A percentile compares a stretch with the other conserved stretches of the same genome.
Conservation (phyloP, 1,140 invertebrate genomes). For the Trachymyrmex septentrionalis region DNA sequence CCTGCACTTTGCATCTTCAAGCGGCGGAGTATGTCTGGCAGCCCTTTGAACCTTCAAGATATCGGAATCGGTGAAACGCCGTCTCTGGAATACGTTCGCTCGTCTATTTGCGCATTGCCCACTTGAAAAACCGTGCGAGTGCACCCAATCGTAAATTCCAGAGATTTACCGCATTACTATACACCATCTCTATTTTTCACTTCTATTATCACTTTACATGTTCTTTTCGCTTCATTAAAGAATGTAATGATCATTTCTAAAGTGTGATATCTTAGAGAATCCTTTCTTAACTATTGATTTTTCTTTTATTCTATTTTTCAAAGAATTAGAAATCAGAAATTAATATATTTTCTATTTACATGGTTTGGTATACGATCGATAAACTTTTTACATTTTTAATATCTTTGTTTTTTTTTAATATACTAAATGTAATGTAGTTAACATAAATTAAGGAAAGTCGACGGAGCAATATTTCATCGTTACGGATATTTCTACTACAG, state of each 20-base stretch:
- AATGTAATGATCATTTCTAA: not conserved
- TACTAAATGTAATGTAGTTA: not conserved
- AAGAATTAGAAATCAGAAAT: not conserved
- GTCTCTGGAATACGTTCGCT: conserved; percentile 27
- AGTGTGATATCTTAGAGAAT: not conserved
- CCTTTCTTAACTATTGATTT: not conserved
- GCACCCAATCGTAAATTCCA: conserved; percentile 27
- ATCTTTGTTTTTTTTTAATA: not conserved
- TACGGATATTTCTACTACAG: not conserved
- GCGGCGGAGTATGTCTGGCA: conserved; percentile 42
- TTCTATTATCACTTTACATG: no score
- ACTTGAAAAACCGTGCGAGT: conserved; percentile 5
- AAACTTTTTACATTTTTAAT: not conserved
- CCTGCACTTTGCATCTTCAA: conserved; percentile 60
- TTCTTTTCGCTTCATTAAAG: conserved; percentile 27
- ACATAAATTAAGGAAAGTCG: not conserved
- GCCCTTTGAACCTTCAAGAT: conserved; percentile 62
- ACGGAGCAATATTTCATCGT: not conserved
- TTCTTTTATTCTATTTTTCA: not conserved
- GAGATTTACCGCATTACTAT: conserved; percentile 46
- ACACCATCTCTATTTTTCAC: not conserved
- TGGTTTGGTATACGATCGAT: not conserved
- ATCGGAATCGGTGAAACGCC: conserved; percentile 28
- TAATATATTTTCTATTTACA: not conserved
- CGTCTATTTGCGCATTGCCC: conserved; percentile 52